Conservation (phyloP, 2,888 invertebrate species). For the Byasa hedistus region DNA sequence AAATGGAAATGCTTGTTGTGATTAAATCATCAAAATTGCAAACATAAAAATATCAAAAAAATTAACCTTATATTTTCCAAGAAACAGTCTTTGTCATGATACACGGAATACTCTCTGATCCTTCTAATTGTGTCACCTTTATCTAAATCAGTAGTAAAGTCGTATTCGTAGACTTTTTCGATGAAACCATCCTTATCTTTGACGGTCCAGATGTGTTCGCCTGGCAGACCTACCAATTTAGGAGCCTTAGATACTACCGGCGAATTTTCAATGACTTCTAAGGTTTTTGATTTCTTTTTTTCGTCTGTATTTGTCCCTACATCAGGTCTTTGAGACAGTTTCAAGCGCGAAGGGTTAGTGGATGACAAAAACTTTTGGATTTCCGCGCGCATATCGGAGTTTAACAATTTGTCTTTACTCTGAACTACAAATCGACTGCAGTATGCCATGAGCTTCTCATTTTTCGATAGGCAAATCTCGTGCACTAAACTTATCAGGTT, state of each 20-base stretch:
- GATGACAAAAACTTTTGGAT: conserved; percentile 54
- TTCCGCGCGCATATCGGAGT: conserved; percentile 54
- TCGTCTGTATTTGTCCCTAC: conserved; percentile 6
- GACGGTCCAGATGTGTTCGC: conserved; percentile 66
- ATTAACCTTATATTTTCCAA: conserved; percentile 57
- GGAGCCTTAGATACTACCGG: conserved; percentile 48
- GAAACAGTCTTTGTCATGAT: conserved; percentile 65
- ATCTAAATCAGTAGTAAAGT: conserved; percentile 53
- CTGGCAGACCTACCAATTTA: conserved; percentile 60
- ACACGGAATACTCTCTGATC: conserved; percentile 69
- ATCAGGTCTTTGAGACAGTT: background rate
- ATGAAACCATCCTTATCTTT: conserved; percentile 70
- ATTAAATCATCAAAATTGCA: background rate
- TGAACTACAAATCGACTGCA: conserved; percentile 62
- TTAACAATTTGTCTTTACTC: conserved; percentile 55
- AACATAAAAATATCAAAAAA: background rate
- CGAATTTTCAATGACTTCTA: conserved; percentile 40
- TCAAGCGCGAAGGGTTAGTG: conserved; percentile 28
- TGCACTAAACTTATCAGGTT: conserved; percentile 57
- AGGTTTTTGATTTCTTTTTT: conserved; percentile 36
- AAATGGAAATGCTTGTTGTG: background rate
- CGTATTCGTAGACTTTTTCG: conserved; percentile 67
- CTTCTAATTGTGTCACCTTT: conserved; percentile 60
- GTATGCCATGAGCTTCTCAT: conserved; percentile 55
- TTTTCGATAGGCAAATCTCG: conserved; percentile 58